A percentile compares a stretch with the other conserved stretches of the same genome.
phyloP scores from a whole-genome alignment of 2,797 vertebrate genomes.

The Gorsachius magnificus region DNA sequence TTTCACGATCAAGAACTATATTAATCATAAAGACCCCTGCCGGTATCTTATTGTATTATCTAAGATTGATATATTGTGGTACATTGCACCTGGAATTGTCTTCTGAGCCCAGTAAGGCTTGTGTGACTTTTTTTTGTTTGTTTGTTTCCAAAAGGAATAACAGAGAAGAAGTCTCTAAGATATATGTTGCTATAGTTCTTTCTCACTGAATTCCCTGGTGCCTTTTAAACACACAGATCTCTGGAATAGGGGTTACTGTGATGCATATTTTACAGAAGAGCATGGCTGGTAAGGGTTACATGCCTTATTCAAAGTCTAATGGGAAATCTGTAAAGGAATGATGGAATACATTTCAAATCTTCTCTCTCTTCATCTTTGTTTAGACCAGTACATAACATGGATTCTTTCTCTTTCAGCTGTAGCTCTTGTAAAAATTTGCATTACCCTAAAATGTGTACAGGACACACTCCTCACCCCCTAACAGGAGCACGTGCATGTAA shows the following conservation, averaged over 20 bases:
- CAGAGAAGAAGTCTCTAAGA: not conserved
- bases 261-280: not conserved
- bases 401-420: not conserved
- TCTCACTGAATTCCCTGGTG: not conserved
- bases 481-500: not conserved
- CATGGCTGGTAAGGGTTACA: not conserved
- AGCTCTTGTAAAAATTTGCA: not conserved
- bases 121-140: not conserved
- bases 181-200: not conserved
- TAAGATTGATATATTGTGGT: not conserved
- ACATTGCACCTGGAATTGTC: not conserved
- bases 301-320: not conserved
- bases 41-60: not conserved
- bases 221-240: not conserved
- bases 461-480: not conserved
- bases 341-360: not conserved
- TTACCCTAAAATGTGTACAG: not conserved
- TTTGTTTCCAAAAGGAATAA: not conserved
- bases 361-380: not conserved
- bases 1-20: not conserved
- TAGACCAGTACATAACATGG: not conserved
- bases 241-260: not conserved
- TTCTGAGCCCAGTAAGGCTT: not conserved
- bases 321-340: slow-evolving; percentile 19
- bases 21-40: not conserved